These are phyloP conservation scores for Paedocypris micromegethes DNA, from an alignment of 2,797 vertebrate species.

Conservation along the genomic window DNA sequence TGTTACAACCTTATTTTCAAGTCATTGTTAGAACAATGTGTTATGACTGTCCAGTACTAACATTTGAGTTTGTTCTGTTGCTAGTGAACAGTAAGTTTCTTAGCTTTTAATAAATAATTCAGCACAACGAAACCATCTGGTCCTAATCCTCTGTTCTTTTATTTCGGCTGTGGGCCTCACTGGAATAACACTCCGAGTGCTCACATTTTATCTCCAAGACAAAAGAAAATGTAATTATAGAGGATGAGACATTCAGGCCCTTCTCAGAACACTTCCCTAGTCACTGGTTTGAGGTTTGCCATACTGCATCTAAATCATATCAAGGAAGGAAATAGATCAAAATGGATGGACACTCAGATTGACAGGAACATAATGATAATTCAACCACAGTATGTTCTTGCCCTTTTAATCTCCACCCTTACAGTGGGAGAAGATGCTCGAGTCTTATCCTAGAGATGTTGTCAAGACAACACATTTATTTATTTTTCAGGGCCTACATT, in stretches of 20 bases:
- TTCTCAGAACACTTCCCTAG: slow-evolving; percentile 27
- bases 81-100: slow-evolving; percentile 16
- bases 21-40: neutral
- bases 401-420: neutral
- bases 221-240: slow-evolving; percentile 35
- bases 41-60: neutral
- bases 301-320: slow-evolving; percentile 25
- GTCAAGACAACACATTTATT: slow-evolving; percentile 11
- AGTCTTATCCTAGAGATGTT: slow-evolving; percentile 10
- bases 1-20: too few relatives aligned
- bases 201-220: slow-evolving; percentile 28
- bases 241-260: slow-evolving; percentile 11
- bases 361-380: slow-evolving; percentile 13
- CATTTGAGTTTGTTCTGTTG: neutral
- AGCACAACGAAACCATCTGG: slow-evolving; percentile 33
- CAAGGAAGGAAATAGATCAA: slow-evolving; percentile 8
- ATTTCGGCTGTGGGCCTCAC: slow-evolving; percentile 17
- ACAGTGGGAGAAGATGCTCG: neutral
- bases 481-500: too few relatives aligned
- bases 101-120: slow-evolving; percentile 28
- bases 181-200: slow-evolving; percentile 21
- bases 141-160: slow-evolving; percentile 25
- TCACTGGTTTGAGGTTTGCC: slow-evolving; percentile 14
- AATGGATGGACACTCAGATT: slow-evolving; percentile 18
- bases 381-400: slow-evolving; percentile 2